A percentile compares a stretch with the other conserved stretches of the same genome.
These are phyloP conservation scores for Phoenoteleia sp. DNA, from an alignment of 2,888 invertebrate genomes.

Conservation along the genomic window DNA sequence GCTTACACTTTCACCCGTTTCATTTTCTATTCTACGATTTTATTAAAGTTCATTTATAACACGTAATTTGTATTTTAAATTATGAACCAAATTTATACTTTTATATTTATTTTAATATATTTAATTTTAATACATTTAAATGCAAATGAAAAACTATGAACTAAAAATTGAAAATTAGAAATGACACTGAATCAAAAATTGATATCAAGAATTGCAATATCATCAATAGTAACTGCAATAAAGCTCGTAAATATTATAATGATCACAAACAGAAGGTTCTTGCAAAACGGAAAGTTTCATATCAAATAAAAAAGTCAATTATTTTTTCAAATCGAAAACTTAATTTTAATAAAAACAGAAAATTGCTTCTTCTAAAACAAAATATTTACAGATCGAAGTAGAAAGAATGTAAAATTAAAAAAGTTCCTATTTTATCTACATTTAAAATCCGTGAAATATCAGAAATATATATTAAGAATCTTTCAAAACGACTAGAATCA, in stretches of 20 bases:
- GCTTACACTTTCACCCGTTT: no score
- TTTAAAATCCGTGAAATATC: slow-evolving; percentile 12
- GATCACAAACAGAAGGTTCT: not conserved
- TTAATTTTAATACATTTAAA: no score
- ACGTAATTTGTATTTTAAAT: no score
- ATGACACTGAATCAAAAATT: no score
- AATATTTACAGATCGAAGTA: not conserved
- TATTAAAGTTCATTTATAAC: no score
- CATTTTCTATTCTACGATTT: no score
- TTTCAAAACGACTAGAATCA: slow-evolving; percentile 1
- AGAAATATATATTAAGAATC: not conserved
- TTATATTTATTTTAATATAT: no score
- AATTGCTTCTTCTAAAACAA: not conserved
- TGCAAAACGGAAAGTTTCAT: slow-evolving; percentile 4
- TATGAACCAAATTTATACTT: no score
- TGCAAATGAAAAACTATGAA: no score
- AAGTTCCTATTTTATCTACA: not conserved
- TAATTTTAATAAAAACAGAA: not conserved
- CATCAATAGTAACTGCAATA: no score
- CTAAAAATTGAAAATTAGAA: no score
- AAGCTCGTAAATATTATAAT: slow-evolving; percentile 1
- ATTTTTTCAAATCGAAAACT: not conserved
- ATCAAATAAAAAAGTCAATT: slow-evolving; percentile 13
- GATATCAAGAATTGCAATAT: no score
- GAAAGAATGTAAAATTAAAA: not conserved